Conservation (phyloP, 2,797 vertebrate genomes). For the Parambassis ranga region DNA sequence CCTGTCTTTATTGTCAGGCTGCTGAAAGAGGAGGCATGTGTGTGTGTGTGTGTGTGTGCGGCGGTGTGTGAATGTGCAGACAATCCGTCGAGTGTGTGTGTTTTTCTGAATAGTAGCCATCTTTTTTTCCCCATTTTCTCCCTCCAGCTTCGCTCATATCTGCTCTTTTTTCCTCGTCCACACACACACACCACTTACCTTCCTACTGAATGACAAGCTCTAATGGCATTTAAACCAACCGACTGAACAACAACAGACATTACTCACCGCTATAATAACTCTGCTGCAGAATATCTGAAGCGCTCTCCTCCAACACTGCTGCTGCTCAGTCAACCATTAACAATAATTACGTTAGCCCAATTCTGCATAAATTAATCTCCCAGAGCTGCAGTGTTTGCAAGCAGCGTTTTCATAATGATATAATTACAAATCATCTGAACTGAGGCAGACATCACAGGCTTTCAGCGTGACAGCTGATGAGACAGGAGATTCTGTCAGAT, state of each 20-base stretch:
- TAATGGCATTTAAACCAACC: conserved; percentile 46
- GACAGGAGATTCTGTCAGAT: not conserved
- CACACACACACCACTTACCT: conserved; percentile 27
- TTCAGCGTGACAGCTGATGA: conserved; percentile 12
- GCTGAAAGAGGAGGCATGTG: conserved; percentile 41
- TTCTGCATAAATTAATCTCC: conserved; percentile 35
- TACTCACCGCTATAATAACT: conserved; percentile 47
- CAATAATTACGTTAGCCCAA: conserved; percentile 31
- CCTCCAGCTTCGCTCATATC: conserved; percentile 34
- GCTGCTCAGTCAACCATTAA: conserved; percentile 40
- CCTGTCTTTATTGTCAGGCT: conserved; percentile 57
- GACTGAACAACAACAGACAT: conserved; percentile 30
- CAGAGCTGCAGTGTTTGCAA: conserved; percentile 32
- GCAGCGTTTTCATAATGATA: conserved; percentile 28
- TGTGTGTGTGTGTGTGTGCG: not conserved
- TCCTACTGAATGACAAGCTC: conserved; percentile 44
- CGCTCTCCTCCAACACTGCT: not conserved
- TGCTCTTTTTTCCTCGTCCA: conserved; percentile 23
- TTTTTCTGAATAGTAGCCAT: conserved; percentile 47
- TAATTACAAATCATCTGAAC: conserved; percentile 33
- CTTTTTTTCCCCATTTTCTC: conserved; percentile 47
- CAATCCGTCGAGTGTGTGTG: conserved; percentile 21
- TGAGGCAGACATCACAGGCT: conserved; percentile 1
- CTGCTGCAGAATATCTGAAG: conserved; percentile 34
- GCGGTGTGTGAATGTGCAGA: not conserved